phyloP scores from a whole-genome alignment of 2,797 vertebrate genomes.

The Sparidentex hasta region DNA sequence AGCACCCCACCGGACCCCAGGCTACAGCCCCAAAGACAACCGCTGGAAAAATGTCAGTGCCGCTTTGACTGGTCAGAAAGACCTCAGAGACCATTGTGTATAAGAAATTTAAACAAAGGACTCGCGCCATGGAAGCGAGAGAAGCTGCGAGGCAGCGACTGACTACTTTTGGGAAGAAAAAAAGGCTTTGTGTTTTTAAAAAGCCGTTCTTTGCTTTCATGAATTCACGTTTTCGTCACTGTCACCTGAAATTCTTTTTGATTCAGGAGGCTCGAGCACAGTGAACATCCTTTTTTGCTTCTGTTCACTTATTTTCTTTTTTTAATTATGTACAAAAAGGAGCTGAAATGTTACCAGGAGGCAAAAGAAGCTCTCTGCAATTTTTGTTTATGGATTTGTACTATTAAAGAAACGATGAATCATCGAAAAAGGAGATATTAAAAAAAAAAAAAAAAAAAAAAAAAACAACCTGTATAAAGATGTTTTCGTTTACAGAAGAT shows the following conservation, averaged over 20 bases:
- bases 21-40: slow-evolving; percentile 95
- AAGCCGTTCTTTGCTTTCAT: slow-evolving; percentile 76
- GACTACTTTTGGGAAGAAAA: slow-evolving; percentile 68
- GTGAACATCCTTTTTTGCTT: slow-evolving; percentile 72
- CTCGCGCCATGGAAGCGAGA: slow-evolving; percentile 60
- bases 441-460: slow-evolving; percentile 23
- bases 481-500: slow-evolving; percentile 79
- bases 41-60: slow-evolving; percentile 91
- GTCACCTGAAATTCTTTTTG: slow-evolving; percentile 67
- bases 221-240: slow-evolving; percentile 71
- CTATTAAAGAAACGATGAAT: slow-evolving; percentile 71
- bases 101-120: slow-evolving; percentile 77
- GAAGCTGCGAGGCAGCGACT: slow-evolving; percentile 63
- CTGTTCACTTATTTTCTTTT: slow-evolving; percentile 76
- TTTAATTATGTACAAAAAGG: slow-evolving; percentile 79
- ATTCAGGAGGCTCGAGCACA: slow-evolving; percentile 69
- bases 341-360: slow-evolving; percentile 75
- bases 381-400: slow-evolving; percentile 72
- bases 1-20: slow-evolving; percentile 89
- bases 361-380: slow-evolving; percentile 66
- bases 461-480: slow-evolving; percentile 74
- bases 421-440: slow-evolving; percentile 55
- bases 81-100: slow-evolving; percentile 90
- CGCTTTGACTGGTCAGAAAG: slow-evolving; percentile 85
- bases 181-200: slow-evolving; percentile 76